Conservation (phyloP, 2,797 vertebrate genomes). For the Odontamblyopus lacepedii region DNA sequence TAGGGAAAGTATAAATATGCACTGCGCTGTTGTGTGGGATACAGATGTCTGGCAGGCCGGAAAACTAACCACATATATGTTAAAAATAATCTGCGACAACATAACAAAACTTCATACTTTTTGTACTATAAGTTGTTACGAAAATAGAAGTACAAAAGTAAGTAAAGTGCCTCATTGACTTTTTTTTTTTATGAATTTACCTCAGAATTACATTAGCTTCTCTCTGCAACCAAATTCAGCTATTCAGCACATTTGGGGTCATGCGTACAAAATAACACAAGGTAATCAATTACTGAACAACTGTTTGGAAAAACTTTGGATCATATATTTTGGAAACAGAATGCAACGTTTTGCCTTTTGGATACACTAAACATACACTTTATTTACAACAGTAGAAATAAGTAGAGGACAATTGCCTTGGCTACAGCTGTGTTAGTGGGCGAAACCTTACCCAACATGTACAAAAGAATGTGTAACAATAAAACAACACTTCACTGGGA, state of each 20-base stretch:
- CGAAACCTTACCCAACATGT: constrained; percentile 42
- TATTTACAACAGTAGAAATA: background rate
- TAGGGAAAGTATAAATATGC: constrained; percentile 34
- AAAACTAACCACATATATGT: constrained; percentile 38
- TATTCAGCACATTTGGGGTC: no score
- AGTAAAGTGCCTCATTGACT: background rate
- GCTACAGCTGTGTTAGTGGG: constrained; percentile 30
- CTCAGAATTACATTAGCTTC: no score
- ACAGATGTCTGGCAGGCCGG: constrained; percentile 29
- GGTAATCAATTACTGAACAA: no score
- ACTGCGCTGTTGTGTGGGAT: constrained; percentile 21
- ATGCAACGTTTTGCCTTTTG: no score
- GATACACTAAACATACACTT: no score
- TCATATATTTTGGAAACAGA: no score
- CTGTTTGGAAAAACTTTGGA: no score
- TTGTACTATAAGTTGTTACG: background rate
- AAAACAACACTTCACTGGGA: constrained; percentile 38
- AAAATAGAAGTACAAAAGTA: background rate
- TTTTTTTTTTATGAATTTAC: no score
- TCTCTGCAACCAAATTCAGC: no score
- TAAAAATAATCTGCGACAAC: constrained; percentile 40
- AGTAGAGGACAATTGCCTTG: background rate
- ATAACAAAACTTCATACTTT: constrained; percentile 31
- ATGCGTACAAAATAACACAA: no score
- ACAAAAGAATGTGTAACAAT: constrained; percentile 43